Conservation (phyloP, 2,113 vertebrate genomes). For the Aphelocoma coerulescens region DNA sequence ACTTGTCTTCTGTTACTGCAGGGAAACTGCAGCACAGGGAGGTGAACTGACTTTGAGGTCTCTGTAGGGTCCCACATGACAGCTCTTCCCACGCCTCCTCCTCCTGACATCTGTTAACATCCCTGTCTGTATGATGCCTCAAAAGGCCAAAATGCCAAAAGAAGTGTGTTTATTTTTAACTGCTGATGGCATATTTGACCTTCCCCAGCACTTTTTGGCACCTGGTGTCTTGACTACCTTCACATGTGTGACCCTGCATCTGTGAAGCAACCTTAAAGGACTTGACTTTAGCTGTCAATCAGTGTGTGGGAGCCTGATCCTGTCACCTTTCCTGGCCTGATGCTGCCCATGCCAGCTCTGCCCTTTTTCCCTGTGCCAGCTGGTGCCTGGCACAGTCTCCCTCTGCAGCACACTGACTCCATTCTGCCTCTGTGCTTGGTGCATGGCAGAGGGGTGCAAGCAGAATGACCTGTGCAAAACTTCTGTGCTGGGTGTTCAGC, state of each 20-base stretch:
- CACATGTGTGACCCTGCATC: background rate
- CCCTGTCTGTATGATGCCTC: background rate
- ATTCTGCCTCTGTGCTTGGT: fast-evolving
- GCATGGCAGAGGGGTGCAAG: background rate
- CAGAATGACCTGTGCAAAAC: background rate
- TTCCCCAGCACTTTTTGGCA: background rate
- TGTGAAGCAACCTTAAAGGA: background rate
- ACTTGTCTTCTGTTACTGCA: background rate
- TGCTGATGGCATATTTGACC: background rate
- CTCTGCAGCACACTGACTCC: background rate
- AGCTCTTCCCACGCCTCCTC: background rate
- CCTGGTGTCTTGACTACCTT: constrained; percentile 12
- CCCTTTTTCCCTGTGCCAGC: background rate
- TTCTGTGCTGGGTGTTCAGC: background rate
- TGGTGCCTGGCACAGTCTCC: background rate
- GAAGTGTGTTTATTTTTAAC: background rate
- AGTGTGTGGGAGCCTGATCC: background rate
- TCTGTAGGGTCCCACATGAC: background rate
- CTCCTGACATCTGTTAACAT: constrained; percentile 2
- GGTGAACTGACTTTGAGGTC: background rate
- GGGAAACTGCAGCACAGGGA: background rate
- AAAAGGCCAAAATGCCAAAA: background rate
- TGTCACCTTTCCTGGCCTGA: background rate
- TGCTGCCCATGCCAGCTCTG: background rate
- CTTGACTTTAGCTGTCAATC: background rate